Base-by-base conservation (phyloP, 2,113 vertebrate genomes). In the Sinocyclocheilus rhinocerous region DNA sequence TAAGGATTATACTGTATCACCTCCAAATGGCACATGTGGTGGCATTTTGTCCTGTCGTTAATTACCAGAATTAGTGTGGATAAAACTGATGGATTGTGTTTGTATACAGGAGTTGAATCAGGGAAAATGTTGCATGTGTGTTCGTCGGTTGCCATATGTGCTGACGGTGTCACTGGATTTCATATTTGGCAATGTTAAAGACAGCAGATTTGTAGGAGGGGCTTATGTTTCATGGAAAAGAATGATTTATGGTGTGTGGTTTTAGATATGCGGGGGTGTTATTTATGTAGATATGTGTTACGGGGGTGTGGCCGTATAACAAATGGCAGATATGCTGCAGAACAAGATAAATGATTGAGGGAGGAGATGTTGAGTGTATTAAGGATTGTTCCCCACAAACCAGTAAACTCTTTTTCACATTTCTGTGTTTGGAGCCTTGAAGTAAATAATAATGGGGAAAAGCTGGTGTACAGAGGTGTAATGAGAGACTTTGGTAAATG, bases 1-100 rank as follows among this genome's bases (percentile, higher is more conserved):
- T 29, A 76, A 22, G 48, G 79, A 77, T 84, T 57, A 86, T 55
- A 77, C 50, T 45, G 76, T 36, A 39, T 80, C 76, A 83, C 84
- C 84, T 78, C 65, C 39, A 81, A 86, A 72, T 79, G 76, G 50
- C 70, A 83, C 76, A 45, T 76, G 16, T 48, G 4, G 50, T 42
- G 73, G 15, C 39, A 57, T 55, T 79, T 78, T 78, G 67, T 63
- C 63, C 67, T 59, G 52, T 70, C 50, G 39, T 61, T 89, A 84
- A 86, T 67, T 59, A 86, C 29, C 65, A 42, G 65, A 39, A 86
- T 73, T 63, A 83, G 67, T 7, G 12, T 61, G 29, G 65, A 79
- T 80, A 55, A 72, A 33, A 63, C 80, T 61, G 55, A 82, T 12
- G 70, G 55, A 76, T 81, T 82, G 59, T 61, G 67, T 6, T 22